These are phyloP conservation scores for Danionella cerebrum DNA, from an alignment of 2,113 vertebrate species.

Conservation along the genomic window DNA sequence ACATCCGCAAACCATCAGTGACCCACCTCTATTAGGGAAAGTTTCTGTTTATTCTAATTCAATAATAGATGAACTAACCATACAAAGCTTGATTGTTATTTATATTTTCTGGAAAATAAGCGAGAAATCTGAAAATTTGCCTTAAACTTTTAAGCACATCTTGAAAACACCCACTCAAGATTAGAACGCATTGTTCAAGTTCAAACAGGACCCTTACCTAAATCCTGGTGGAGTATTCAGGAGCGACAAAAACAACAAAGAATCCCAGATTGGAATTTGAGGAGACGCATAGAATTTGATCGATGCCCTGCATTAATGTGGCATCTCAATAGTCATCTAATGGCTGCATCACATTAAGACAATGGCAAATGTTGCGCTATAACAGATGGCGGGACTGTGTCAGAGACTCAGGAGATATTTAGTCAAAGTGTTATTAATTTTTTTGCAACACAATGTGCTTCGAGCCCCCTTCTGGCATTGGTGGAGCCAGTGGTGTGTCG, in stretches of 20 bases:
- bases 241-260: slow-evolving; percentile 32
- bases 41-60: no score
- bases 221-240: slow-evolving; percentile 52
- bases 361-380: slow-evolving; percentile 55
- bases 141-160: no score
- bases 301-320: slow-evolving; percentile 65
- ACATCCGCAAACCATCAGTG: no score
- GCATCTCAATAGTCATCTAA: slow-evolving; percentile 61
- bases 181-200: no score
- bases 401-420: slow-evolving; percentile 67
- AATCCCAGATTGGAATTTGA: slow-evolving; percentile 59
- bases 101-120: slow-evolving; percentile 28
- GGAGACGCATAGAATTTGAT: slow-evolving; percentile 66
- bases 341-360: slow-evolving; percentile 67
- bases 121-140: background rate
- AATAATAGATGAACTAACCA: no score
- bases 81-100: no score
- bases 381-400: slow-evolving; percentile 69
- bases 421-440: slow-evolving; percentile 75
- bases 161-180: no score
- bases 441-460: slow-evolving; percentile 67
- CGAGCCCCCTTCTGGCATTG: slow-evolving; percentile 55
- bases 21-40: no score
- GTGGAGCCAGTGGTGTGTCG: slow-evolving; percentile 35
- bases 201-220: slow-evolving; percentile 46